phyloP scores from a whole-genome alignment of 1,140 invertebrate species.

The Macrocentrus cingulum region DNA sequence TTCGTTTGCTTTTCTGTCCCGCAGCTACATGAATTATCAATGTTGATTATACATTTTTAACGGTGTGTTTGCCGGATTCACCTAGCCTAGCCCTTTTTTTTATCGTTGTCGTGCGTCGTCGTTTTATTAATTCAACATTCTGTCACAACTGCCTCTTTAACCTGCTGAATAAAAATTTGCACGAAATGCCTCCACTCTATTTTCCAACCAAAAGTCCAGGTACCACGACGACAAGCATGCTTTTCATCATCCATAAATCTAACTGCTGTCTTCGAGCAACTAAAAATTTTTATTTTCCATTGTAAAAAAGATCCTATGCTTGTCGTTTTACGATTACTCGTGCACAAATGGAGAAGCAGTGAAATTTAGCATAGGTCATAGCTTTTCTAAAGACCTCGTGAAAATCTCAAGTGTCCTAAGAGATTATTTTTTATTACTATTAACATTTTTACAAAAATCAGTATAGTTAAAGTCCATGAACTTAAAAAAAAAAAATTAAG shows the following conservation, averaged over 20 bases:
- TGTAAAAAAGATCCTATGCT: conserved; percentile 21
- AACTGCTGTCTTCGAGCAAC: conserved; percentile 22
- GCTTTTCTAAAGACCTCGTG: too few species aligned
- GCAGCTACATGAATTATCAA: not conserved
- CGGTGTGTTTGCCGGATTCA: too few species aligned
- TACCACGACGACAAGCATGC: too few species aligned
- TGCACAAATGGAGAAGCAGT: too few species aligned
- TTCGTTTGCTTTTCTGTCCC: not conserved
- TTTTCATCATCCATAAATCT: conserved; percentile 33
- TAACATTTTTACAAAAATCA: too few species aligned
- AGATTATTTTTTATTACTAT: too few species aligned
- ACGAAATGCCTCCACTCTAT: not conserved
- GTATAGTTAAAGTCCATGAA: not conserved
- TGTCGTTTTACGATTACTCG: conserved; percentile 26
- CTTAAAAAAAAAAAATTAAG: not conserved
- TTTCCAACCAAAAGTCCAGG: not conserved
- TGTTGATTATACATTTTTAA: not conserved
- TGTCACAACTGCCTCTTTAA: too few species aligned
- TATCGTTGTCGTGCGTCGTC: not conserved
- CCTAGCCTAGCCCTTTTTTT: not conserved
- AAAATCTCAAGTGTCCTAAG: too few species aligned
- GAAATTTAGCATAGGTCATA: too few species aligned
- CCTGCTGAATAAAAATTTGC: too few species aligned
- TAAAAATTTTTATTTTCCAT: conserved; percentile 32
- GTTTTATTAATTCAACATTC: not conserved